Percentiles rank a stretch among this genome's conserved stretches.
These are phyloP conservation scores for Phania funesta DNA, from an alignment of 2,888 invertebrate genomes.

Conservation along the genomic window DNA sequence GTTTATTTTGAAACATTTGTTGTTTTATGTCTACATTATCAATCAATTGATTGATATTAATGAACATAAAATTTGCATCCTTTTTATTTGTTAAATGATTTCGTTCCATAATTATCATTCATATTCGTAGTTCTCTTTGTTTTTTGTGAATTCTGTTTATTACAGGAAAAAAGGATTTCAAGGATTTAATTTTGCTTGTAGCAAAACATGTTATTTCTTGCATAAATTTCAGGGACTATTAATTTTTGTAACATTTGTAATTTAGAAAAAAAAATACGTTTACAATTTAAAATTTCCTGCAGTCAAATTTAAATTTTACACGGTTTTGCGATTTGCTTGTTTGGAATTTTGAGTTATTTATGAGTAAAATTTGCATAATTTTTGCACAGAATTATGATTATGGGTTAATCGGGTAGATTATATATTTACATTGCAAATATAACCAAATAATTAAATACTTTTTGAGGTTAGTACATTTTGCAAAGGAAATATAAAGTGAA, in stretches of 20 bases:
- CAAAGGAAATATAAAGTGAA: too few species aligned
- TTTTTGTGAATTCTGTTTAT: neutral
- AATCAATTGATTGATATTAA: slow-evolving; percentile 79
- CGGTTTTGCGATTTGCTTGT: slow-evolving; percentile 28
- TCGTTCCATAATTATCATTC: slow-evolving; percentile 48
- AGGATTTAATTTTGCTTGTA: neutral
- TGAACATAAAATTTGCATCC: slow-evolving; percentile 77
- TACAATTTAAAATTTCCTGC: slow-evolving; percentile 11
- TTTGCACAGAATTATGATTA: slow-evolving; percentile 19
- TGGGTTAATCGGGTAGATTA: too few species aligned
- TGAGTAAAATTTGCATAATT: slow-evolving; percentile 51
- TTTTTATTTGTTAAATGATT: slow-evolving; percentile 52
- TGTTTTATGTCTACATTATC: slow-evolving; percentile 68
- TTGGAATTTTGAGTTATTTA: slow-evolving; percentile 27
- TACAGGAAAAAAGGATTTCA: neutral
- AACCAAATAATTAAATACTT: too few species aligned
- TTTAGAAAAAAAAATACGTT: neutral
- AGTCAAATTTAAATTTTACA: slow-evolving; percentile 42
- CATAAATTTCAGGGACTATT: slow-evolving; percentile 54
- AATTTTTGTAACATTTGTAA: slow-evolving; percentile 30
- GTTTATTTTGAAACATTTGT: slow-evolving; percentile 51
- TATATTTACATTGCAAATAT: too few species aligned
- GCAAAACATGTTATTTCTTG: slow-evolving; percentile 14
- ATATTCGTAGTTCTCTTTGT: neutral
- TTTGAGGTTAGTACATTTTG: too few species aligned